Conservation (phyloP, 2,797 vertebrate species). For the Eupleurogrammus muticus region DNA sequence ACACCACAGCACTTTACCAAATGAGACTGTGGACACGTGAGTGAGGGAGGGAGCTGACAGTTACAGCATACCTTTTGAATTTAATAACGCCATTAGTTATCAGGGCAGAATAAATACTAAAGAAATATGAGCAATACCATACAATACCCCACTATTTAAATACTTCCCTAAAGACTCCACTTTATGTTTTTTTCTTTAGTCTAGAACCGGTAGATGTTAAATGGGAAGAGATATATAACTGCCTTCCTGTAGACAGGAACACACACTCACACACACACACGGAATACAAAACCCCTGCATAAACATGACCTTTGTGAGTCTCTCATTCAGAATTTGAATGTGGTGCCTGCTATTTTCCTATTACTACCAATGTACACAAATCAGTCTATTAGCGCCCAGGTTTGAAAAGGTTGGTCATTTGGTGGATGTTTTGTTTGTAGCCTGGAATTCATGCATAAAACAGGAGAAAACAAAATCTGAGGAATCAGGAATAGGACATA, state of each 20-base stretch:
- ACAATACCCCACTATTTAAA: not conserved
- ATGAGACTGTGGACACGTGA: not conserved
- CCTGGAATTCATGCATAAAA: conserved; percentile 22
- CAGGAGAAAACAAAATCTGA: not conserved
- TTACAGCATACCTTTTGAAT: not conserved
- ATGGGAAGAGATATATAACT: not conserved
- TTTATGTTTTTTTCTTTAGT: conserved; percentile 30
- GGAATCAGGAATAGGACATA: not conserved
- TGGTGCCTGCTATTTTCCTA: not conserved
- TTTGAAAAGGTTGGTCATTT: conserved; percentile 4
- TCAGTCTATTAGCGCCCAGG: not conserved
- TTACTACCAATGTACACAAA: not conserved
- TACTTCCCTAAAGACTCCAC: conserved; percentile 33
- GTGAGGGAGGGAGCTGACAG: not conserved
- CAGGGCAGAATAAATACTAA: not conserved
- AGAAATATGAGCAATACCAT: not conserved
- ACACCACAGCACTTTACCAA: not conserved
- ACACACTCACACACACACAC: not conserved
- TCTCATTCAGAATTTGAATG: not conserved
- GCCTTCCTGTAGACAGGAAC: not conserved
- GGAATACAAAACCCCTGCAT: not conserved
- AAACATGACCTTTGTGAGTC: not conserved
- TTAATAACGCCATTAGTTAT: not conserved
- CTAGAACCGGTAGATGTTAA: not conserved
- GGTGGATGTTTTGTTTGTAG: not conserved